Conservation (phyloP, 2,888 invertebrate species). For the Zhengitettix transpicula region DNA sequence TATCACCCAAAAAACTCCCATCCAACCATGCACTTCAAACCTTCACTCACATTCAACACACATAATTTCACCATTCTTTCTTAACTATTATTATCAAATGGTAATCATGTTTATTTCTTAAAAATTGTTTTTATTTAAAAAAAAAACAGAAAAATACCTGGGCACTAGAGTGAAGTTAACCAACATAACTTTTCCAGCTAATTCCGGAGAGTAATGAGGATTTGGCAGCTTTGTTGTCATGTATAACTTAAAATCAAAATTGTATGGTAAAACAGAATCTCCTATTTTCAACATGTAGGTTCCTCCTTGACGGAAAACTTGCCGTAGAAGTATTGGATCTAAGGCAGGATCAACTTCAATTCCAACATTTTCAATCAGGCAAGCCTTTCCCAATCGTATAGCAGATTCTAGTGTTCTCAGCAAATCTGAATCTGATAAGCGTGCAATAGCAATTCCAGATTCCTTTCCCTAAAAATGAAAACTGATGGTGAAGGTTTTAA, state of each 20-base stretch:
- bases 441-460: conserved; percentile 49
- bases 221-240: conserved; percentile 79
- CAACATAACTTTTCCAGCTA: conserved; percentile 67
- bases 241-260: conserved; percentile 60
- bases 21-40: too few species aligned
- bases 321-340: conserved; percentile 63
- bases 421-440: conserved; percentile 54
- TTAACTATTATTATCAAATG: too few species aligned
- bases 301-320: conserved; percentile 61
- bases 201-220: conserved; percentile 78
- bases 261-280: conserved; percentile 67
- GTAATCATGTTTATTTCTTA: too few species aligned
- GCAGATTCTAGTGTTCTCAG: conserved; percentile 39
- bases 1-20: too few species aligned
- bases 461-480: conserved; percentile 39
- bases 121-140: too few species aligned
- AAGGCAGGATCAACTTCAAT: conserved; percentile 73
- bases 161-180: conserved; percentile 80
- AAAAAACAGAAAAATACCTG: conserved; percentile 31
- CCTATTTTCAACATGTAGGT: conserved; percentile 64
- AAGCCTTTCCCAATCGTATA: conserved; percentile 54
- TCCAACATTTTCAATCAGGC: conserved; percentile 70
- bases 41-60: too few species aligned
- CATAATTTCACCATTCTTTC: too few species aligned
- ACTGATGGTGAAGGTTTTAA: too few species aligned